Conservation (phyloP, 2,888 invertebrate species). For the Oxycera nigricornis region DNA sequence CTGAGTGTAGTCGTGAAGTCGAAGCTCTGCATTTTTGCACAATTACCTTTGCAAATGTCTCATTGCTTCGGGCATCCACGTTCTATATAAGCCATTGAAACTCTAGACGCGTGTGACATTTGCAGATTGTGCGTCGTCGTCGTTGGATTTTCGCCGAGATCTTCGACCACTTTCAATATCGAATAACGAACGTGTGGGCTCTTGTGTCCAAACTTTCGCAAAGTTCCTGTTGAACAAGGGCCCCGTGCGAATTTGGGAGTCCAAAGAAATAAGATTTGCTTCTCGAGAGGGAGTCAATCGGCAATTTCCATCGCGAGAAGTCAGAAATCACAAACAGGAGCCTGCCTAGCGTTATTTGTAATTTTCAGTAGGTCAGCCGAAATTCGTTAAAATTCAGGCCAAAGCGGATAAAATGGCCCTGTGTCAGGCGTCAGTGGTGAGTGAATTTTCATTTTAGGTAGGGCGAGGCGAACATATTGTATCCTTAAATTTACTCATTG, state of each 20-base stretch:
- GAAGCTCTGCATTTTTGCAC: not conserved
- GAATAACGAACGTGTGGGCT: too few species aligned
- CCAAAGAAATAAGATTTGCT: too few species aligned
- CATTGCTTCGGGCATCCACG: not conserved
- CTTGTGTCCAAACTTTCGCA: too few species aligned
- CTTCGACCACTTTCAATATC: not conserved
- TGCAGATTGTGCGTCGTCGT: not conserved
- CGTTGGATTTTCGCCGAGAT: not conserved
- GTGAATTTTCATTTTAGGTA: conserved; percentile 53
- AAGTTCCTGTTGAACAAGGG: too few species aligned
- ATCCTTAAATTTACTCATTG: too few species aligned
- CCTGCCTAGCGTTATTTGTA: too few species aligned
- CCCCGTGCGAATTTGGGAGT: not conserved
- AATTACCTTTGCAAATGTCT: not conserved
- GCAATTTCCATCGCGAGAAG: too few species aligned
- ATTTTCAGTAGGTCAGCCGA: not conserved
- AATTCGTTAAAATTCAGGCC: conserved; percentile 27
- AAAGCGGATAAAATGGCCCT: conserved; percentile 66
- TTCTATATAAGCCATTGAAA: not conserved
- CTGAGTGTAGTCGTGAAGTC: not conserved
- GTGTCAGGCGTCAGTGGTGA: conserved; percentile 75
- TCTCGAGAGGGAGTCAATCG: too few species aligned
- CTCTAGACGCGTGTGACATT: not conserved
- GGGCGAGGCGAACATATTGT: too few species aligned
- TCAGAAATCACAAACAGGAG: too few species aligned